phyloP scores from a whole-genome alignment of 2,888 invertebrate species.

The Odontocerum albicorne region DNA sequence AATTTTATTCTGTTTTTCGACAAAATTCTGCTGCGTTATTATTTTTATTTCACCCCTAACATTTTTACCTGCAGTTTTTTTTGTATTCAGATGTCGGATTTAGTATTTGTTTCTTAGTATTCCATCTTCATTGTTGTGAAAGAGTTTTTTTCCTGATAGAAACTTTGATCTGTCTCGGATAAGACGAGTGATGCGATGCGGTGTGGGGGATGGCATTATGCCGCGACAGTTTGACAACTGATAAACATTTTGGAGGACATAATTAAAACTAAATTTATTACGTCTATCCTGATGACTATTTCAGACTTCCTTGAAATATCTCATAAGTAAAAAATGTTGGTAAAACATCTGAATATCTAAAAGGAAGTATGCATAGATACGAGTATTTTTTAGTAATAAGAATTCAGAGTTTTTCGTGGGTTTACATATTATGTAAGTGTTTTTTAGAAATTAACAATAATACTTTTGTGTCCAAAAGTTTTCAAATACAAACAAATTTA shows the following conservation, averaged over 20 bases:
- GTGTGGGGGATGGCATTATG: constrained; percentile 25
- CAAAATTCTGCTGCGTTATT: constrained; percentile 27
- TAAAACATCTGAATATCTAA: no score
- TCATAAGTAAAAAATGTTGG: no score
- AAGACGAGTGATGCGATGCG: constrained; percentile 13
- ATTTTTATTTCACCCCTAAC: constrained; percentile 33
- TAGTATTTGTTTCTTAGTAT: constrained; percentile 29
- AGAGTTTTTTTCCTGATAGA: constrained; percentile 21
- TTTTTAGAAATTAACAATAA: no score
- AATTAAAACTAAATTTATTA: constrained; percentile 35
- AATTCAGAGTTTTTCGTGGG: no score
- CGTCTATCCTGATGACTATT: no score
- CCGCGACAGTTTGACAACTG: constrained; percentile 25
- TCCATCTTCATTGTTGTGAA: constrained; percentile 15
- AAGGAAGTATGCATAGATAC: no score
- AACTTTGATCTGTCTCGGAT: constrained; percentile 24
- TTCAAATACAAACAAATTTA: no score
- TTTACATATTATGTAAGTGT: no score
- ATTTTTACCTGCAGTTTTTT: constrained; percentile 35
- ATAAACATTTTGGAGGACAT: constrained; percentile 33
- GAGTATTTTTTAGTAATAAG: no score
- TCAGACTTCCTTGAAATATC: no score
- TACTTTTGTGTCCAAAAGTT: no score
- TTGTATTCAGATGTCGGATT: constrained; percentile 29
- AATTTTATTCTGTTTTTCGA: constrained; percentile 40